Evolutionary conservation across 2,888 invertebrate genomes (phyloP).

Genomic region (Melanchra persicariae): DNA sequence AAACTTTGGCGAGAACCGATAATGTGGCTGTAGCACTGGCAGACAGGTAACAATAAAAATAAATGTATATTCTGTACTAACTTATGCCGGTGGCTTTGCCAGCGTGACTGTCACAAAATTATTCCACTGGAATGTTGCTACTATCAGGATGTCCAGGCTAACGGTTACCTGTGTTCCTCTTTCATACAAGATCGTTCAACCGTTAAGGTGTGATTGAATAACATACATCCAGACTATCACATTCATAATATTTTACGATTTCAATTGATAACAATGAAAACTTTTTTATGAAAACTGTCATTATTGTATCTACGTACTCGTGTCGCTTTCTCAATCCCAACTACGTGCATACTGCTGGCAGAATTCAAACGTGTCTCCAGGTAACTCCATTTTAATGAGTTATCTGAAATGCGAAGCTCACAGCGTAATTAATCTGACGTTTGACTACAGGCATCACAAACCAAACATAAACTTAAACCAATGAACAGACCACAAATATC

Average conservation of each 20-base stretch:
- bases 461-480: not conserved
- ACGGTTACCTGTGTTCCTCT: not conserved
- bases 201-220: not conserved
- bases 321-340: not conserved
- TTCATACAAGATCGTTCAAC: not conserved
- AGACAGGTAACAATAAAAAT: not conserved
- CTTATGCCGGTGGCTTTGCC: not conserved
- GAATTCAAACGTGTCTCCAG: not conserved
- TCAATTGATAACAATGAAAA: not conserved
- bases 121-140: not conserved
- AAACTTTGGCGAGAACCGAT: not conserved
- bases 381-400: not conserved
- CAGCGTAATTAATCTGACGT: no score
- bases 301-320: not conserved
- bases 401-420: not conserved
- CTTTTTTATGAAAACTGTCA: not conserved
- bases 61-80: not conserved
- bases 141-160: no score
- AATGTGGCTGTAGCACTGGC: not conserved
- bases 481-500: conserved; percentile 17
- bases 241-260: no score
- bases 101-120: not conserved
- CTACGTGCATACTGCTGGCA: not conserved
- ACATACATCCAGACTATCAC: not conserved
- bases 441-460: no score